Conservation (phyloP, 2,113 vertebrate genomes). For the Ptilorrhoa leucosticta region DNA sequence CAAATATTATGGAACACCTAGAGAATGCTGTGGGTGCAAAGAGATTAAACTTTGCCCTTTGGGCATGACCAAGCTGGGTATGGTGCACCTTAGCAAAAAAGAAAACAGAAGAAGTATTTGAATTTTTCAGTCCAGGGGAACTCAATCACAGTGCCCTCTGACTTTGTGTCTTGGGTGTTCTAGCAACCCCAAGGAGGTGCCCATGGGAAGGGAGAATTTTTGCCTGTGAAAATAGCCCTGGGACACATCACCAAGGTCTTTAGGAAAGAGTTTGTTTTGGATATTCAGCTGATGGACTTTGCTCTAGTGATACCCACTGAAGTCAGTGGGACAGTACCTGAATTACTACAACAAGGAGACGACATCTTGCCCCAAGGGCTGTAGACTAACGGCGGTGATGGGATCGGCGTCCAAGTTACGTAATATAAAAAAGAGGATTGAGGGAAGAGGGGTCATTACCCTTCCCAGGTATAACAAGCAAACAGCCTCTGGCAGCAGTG, state of each 20-base stretch:
- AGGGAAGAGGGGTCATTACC: background rate
- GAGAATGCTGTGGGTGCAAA: background rate
- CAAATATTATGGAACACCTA: background rate
- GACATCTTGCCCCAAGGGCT: background rate
- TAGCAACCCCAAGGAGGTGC: background rate
- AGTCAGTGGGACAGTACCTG: background rate
- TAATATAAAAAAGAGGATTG: background rate
- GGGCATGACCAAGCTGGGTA: background rate
- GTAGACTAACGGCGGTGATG: background rate
- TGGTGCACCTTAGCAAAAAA: background rate
- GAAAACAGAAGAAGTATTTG: background rate
- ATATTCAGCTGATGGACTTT: background rate
- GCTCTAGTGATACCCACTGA: background rate
- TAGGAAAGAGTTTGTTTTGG: background rate
- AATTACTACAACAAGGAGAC: background rate
- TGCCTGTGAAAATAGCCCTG: background rate
- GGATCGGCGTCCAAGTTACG: fast-evolving
- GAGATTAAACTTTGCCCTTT: background rate
- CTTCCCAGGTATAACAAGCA: background rate
- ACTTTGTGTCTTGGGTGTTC: background rate
- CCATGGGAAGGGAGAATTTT: background rate
- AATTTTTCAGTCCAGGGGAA: background rate
- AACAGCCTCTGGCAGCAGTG: background rate
- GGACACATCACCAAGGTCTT: background rate
- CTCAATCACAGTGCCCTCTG: background rate